Evolutionary conservation across 2,797 vertebrate species (phyloP), one percentile per base, ranked within the genome.

Genomic region (Phaenicophaeus curvirostris): DNA sequence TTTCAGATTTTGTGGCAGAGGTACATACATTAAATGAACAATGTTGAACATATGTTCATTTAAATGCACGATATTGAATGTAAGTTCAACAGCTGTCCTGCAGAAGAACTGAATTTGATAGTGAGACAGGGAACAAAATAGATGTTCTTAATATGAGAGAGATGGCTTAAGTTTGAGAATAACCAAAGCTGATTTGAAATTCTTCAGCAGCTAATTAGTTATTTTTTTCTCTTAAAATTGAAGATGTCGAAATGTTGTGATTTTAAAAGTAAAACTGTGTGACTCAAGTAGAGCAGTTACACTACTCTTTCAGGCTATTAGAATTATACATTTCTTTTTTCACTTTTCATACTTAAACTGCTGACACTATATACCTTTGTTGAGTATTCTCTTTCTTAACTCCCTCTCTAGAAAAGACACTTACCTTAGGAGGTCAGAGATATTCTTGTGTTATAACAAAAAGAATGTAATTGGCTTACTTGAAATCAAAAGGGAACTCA

Each of bases 401-500:
- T 89, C 54, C 10, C 3, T 51, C 78, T 87, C 54, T 92, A 73
- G 69, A 92, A 86, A 74, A 78, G 82, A 62, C 24, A 65, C 27
- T 35, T 62, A 50, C 42, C n/a, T 58, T 63, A 72, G 58, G 66
- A 83, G 69, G 73, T 95, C 92, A 91, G 62, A 93, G 73, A n/a
- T 79, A 69, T 87, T 89, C 86, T 85, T 94, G 30, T 57, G 46
- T 85, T 91, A 31, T 63, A 90, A 87, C 75, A 87, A 89, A 81
- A 89, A 67, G 41, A 82, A 76, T 46, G 24, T 92, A 91, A 95
- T 85, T 93, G 86, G 42, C 66, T 85, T 76, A 67, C 63, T 88
- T 88, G 83, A 95, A 95, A 91, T 91, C 86, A 90, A 92, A 95
- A 84, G 57, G 20, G 31, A 88, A 20, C 51, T 80, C 93, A 65